Conservation (phyloP, 2,113 vertebrate species). For the Psittacula cyanocephala region DNA sequence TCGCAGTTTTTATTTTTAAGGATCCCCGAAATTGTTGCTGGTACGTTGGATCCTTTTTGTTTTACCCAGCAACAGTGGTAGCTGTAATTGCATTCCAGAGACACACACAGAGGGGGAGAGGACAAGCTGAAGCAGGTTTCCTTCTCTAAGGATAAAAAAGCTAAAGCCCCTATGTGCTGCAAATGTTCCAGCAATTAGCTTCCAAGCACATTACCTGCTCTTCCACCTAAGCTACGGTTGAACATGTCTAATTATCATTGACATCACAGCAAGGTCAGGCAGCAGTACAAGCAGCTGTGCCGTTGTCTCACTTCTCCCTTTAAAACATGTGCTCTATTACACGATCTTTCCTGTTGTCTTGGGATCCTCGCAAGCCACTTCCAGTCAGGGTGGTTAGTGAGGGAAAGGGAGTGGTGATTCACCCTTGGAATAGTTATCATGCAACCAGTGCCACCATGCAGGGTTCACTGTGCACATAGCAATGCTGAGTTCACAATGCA, state of each 20-base stretch:
- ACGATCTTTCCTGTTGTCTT: neutral
- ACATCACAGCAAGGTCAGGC: neutral
- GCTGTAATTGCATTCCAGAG: neutral
- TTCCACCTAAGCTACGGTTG: neutral
- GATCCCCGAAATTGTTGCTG: neutral
- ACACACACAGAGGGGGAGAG: neutral
- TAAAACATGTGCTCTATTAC: neutral
- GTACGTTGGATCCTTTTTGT: neutral
- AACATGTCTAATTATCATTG: neutral
- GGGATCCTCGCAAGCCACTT: neutral
- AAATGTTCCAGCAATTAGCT: neutral
- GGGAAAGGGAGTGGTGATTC: rapidly evolving
- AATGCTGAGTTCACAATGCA: rapidly evolving
- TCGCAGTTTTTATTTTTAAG: neutral
- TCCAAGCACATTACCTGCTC: neutral
- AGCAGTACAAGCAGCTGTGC: neutral
- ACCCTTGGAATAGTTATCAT: neutral
- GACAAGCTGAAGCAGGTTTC: neutral
- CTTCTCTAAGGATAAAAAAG: neutral
- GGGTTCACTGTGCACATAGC: neutral
- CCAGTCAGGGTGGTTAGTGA: neutral
- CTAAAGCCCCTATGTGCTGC: neutral
- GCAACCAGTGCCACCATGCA: neutral
- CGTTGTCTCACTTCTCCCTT: neutral
- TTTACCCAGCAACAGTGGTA: neutral